A percentile compares a stretch with the other conserved stretches of the same genome.
Conservation (phyloP, 2,888 invertebrate genomes). For the Fissipunctia ypsillon region DNA sequence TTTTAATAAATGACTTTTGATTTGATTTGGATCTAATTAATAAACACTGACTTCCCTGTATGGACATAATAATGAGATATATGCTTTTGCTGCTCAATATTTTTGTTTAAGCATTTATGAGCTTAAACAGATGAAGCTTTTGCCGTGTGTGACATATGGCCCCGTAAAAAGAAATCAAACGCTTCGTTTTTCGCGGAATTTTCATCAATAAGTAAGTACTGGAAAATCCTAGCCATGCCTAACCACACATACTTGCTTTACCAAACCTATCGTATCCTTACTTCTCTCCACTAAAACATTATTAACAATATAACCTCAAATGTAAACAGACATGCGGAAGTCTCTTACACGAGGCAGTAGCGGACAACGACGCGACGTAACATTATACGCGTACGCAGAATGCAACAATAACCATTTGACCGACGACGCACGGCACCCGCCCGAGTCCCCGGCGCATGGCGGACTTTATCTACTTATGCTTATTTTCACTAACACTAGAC, state of each 20-base stretch:
- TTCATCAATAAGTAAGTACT: background rate
- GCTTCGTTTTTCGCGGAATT: background rate
- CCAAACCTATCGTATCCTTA: background rate
- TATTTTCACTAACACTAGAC: background rate
- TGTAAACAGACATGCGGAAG: slow-evolving; percentile 46
- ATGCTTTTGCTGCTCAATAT: background rate
- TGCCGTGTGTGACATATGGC: too few relatives aligned
- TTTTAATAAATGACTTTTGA: too few relatives aligned
- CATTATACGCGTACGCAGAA: slow-evolving; percentile 52
- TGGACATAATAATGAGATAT: slow-evolving; percentile 17
- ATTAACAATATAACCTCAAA: slow-evolving; percentile 32
- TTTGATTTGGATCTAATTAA: too few relatives aligned
- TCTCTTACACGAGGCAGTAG: slow-evolving; percentile 41
- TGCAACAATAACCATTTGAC: slow-evolving; percentile 56
- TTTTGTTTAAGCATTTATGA: too few relatives aligned
- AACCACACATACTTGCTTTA: background rate
- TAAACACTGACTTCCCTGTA: background rate
- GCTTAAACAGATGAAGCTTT: too few relatives aligned
- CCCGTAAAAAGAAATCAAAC: background rate
- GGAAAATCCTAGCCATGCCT: background rate
- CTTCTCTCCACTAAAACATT: slow-evolving; percentile 24
- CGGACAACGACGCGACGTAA: slow-evolving; percentile 28
- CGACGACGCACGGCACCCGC: slow-evolving; percentile 23
- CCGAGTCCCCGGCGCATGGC: slow-evolving; percentile 1
- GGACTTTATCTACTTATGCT: slow-evolving; percentile 1